Conservation (phyloP, 1,140 invertebrate species). For the Cryptotermes secundus region DNA sequence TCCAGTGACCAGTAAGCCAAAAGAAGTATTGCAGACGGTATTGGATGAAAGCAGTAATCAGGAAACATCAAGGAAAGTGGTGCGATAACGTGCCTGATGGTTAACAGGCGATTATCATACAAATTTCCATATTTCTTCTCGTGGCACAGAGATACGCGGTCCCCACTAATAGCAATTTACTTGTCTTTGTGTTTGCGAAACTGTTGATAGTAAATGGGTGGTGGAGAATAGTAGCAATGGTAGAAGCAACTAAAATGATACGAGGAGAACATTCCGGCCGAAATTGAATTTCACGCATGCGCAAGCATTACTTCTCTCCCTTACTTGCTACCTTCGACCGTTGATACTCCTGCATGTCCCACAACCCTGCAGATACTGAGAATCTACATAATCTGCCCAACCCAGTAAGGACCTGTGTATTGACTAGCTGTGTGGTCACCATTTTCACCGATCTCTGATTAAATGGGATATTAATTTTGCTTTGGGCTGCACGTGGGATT, state of each 20-base stretch:
- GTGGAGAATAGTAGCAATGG: background rate
- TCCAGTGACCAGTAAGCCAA: too few species aligned
- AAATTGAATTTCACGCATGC: slow-evolving; percentile 29
- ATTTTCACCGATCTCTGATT: background rate
- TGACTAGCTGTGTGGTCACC: background rate
- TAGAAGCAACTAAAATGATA: slow-evolving; percentile 22
- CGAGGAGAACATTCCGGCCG: slow-evolving; percentile 26
- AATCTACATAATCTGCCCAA: background rate
- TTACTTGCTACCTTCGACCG: background rate
- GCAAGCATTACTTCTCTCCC: slow-evolving; percentile 22
- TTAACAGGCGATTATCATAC: too few species aligned
- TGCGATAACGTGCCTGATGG: too few species aligned
- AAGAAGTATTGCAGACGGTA: too few species aligned
- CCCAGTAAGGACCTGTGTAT: background rate
- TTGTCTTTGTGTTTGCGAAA: background rate
- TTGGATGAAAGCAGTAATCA: too few species aligned
- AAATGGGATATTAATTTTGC: background rate
- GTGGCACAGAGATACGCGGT: background rate
- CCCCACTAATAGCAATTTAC: background rate
- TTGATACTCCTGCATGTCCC: background rate
- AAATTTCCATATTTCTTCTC: too few species aligned
- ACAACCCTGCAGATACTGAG: background rate
- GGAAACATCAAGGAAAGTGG: too few species aligned
- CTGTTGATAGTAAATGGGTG: background rate
- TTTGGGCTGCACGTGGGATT: background rate